Evolutionary conservation across 1,140 invertebrate species (phyloP).

Genomic region (Ectropis grisescens): DNA sequence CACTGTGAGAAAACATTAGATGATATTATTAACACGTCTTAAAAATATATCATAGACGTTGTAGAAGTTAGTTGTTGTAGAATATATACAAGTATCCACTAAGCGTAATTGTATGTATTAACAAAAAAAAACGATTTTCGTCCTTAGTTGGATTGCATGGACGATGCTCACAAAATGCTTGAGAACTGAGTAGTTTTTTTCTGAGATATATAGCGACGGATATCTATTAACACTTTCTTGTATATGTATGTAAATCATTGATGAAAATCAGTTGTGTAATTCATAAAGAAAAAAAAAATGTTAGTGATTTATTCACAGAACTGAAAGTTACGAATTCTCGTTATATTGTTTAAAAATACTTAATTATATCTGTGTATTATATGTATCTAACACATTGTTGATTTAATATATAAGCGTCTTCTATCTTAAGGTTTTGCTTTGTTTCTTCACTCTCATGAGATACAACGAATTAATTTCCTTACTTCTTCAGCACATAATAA

Average conservation of each 20-base stretch:
- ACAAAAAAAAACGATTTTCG: no score
- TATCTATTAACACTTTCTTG: no score
- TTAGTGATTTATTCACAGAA: constrained; percentile 67
- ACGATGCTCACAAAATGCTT: no score
- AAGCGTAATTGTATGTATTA: no score
- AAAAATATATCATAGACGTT: constrained; percentile 61
- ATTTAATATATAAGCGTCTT: constrained; percentile 57
- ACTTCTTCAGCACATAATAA: constrained; percentile 17
- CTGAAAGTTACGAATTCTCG: constrained; percentile 63
- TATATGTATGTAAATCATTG: no score
- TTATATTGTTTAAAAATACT: constrained; percentile 56
- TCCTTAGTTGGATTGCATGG: no score
- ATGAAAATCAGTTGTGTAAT: background rate
- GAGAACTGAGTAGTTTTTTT: no score
- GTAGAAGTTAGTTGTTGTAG: constrained; percentile 45
- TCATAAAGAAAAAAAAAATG: constrained; percentile 42
- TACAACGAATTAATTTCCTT: constrained; percentile 42
- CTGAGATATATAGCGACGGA: no score
- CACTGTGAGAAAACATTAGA: constrained; percentile 67
- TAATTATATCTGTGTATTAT: constrained; percentile 56
- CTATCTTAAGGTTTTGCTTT: constrained; percentile 30
- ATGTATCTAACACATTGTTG: constrained; percentile 63
- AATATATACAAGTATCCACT: constrained; percentile 44
- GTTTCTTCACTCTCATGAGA: constrained; percentile 24
- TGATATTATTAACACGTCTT: constrained; percentile 51